Evolutionary conservation across 1,140 invertebrate species (phyloP).

Genomic region (Heterodera schachtii): DNA sequence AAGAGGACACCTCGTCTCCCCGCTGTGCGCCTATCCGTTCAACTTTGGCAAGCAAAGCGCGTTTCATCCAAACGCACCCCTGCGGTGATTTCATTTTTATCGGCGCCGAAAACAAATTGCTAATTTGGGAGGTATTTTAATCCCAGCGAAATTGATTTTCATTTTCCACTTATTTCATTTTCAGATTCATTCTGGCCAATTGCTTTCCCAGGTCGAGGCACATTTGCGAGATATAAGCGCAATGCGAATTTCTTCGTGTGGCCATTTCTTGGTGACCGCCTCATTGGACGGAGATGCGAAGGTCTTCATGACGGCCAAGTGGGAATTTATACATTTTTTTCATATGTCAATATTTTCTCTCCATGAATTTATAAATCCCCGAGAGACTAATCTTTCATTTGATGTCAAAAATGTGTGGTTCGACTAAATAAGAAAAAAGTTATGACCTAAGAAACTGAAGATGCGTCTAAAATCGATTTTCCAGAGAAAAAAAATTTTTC

Average conservation of each 20-base stretch:
- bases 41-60: neutral
- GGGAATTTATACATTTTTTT: too few species aligned
- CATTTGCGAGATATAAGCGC: slow-evolving; percentile 19
- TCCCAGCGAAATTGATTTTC: neutral
- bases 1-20: neutral
- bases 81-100: slow-evolving; percentile 24
- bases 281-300: slow-evolving; percentile 22
- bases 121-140: slow-evolving; percentile 6
- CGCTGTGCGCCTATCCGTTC: neutral
- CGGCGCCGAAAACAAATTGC: slow-evolving; percentile 13
- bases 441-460: too few species aligned
- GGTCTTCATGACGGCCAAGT: slow-evolving; percentile 22
- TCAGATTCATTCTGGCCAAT: slow-evolving; percentile 5
- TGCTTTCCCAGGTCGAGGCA: slow-evolving; percentile 19
- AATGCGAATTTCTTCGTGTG: slow-evolving; percentile 17
- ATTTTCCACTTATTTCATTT: neutral
- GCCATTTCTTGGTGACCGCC: slow-evolving; percentile 18
- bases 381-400: too few species aligned
- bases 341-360: too few species aligned
- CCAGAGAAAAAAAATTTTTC: too few species aligned
- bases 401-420: too few species aligned
- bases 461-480: too few species aligned
- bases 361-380: too few species aligned
- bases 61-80: slow-evolving; percentile 21
- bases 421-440: too few species aligned